Evolutionary conservation across 2,797 vertebrate species (phyloP).

Genomic region (Cercopithecus mitis): DNA sequence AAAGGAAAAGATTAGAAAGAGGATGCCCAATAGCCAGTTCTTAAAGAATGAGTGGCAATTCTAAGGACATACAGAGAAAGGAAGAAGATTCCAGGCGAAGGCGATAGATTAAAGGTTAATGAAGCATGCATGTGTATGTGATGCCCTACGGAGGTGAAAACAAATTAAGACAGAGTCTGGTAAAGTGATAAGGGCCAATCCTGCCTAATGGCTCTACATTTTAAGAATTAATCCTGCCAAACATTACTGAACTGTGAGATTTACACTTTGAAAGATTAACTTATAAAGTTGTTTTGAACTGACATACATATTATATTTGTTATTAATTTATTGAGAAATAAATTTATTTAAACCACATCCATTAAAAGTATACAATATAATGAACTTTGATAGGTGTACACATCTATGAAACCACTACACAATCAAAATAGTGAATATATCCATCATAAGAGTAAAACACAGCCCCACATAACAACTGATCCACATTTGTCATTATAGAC

Average conservation of each 20-base stretch:
- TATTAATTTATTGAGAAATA: neutral
- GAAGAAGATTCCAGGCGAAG: neutral
- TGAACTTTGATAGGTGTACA: neutral
- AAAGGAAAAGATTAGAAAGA: neutral
- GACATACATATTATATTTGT: neutral
- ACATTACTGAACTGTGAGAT: neutral
- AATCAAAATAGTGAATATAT: neutral
- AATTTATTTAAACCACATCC: neutral
- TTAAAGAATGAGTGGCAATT: neutral
- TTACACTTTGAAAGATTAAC: neutral
- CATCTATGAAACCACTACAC: neutral
- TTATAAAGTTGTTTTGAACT: neutral
- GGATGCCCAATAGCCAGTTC: neutral
- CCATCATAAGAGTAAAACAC: no score
- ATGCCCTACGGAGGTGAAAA: neutral
- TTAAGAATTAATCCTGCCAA: neutral
- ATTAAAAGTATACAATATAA: neutral
- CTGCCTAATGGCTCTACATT: neutral
- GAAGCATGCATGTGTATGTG: neutral
- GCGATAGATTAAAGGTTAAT: neutral
- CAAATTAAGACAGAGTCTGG: neutral
- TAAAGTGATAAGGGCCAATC: neutral
- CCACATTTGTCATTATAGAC: neutral
- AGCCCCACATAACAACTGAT: neutral
- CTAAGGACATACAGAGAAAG: neutral